Percentiles rank a stretch among this genome's conserved stretches.
Conservation (phyloP, 1,140 invertebrate species). For the Zaprionus capensis region DNA sequence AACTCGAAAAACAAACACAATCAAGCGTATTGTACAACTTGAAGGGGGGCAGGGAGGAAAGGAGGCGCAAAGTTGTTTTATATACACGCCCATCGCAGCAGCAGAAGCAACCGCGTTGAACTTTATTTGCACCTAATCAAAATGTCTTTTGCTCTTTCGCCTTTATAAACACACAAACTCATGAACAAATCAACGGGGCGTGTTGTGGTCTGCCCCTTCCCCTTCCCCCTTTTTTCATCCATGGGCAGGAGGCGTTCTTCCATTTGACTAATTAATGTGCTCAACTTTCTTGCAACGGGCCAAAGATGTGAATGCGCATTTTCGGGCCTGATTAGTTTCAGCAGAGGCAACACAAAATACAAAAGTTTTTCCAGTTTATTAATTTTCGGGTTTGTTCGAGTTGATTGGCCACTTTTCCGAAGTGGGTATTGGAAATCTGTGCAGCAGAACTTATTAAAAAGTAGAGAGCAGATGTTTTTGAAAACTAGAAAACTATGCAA, state of each 20-base stretch:
- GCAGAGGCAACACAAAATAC: not conserved
- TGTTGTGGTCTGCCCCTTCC: not conserved
- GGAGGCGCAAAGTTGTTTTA: not conserved
- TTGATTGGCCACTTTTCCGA: conserved; percentile 12
- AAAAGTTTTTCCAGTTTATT: conserved; percentile 33
- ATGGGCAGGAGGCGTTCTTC: conserved; percentile 18
- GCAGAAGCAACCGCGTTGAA: conserved; percentile 33
- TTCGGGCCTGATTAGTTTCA: conserved; percentile 48
- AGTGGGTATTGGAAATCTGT: conserved; percentile 17
- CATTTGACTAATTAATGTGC: conserved; percentile 77
- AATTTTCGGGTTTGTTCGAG: conserved; percentile 34
- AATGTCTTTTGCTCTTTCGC: conserved; percentile 44
- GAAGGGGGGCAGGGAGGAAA: not conserved
- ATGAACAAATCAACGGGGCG: conserved; percentile 47
- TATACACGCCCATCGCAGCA: not conserved
- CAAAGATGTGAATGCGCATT: conserved; percentile 28
- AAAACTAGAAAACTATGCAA: conserved; percentile 1
- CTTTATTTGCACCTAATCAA: conserved; percentile 59
- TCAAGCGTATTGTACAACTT: conserved; percentile 12
- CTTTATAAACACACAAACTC: conserved; percentile 49
- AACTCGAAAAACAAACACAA: conserved; percentile 23
- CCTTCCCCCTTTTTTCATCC: not conserved
- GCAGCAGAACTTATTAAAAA: conserved; percentile 7
- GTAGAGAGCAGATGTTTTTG: not conserved
- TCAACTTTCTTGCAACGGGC: conserved; percentile 52